A percentile compares a stretch with the other conserved stretches of the same genome.
These are phyloP conservation scores for Tetramorium simillimum DNA, from an alignment of 1,140 invertebrate species.

Conservation along the genomic window DNA sequence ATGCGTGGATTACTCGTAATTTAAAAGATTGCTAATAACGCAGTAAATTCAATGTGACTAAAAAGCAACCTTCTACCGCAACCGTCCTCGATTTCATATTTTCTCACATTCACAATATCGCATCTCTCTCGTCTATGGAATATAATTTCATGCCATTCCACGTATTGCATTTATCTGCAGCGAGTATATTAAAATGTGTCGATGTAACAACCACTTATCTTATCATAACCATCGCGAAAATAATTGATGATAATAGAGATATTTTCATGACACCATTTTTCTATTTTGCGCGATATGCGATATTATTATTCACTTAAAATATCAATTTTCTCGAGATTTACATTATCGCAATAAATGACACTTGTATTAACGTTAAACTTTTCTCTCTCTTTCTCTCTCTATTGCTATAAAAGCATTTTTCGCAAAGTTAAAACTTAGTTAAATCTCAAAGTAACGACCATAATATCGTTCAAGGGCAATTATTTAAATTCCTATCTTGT, in stretches of 20 bases:
- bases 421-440: constrained; percentile 22
- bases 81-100: not conserved
- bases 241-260: not conserved
- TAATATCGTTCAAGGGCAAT: constrained; percentile 7
- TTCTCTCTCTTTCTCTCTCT: not conserved
- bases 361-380: not conserved
- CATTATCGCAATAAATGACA: not conserved
- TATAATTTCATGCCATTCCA: not conserved
- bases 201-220: not conserved
- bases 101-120: constrained; percentile 12
- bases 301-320: not conserved
- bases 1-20: constrained; percentile 34
- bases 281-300: not conserved
- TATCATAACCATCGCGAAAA: not conserved
- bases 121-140: not conserved
- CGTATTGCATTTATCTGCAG: not conserved
- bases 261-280: not conserved
- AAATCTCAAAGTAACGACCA: constrained; percentile 23
- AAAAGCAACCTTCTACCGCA: constrained; percentile 6
- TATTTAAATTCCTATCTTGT: constrained; percentile 33
- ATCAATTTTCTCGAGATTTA: not conserved
- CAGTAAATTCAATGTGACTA: constrained; percentile 29
- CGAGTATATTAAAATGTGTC: not conserved
- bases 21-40: constrained; percentile 46
- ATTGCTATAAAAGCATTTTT: constrained; percentile 13